Percentiles rank a stretch among this genome's conserved stretches.
Evolutionary conservation across 2,113 vertebrate genomes (phyloP).

Genomic region (Clarias batrachus): DNA sequence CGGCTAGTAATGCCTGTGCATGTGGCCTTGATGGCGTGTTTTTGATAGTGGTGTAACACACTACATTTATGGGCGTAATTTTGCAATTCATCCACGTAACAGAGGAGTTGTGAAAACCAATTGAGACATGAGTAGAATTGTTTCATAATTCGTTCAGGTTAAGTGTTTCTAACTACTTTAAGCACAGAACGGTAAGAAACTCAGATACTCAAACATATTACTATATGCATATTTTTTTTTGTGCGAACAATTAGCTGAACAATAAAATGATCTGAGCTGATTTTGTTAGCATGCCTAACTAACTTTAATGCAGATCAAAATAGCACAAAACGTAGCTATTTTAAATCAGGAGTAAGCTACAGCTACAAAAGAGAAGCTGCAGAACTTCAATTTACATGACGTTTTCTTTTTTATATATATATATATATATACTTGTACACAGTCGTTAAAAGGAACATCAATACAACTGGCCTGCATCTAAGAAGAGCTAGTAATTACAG

Average conservation of each 20-base stretch:
- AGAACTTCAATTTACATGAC: background rate
- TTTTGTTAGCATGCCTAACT: background rate
- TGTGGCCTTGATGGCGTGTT: too few relatives aligned
- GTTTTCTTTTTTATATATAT: background rate
- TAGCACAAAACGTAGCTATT: background rate
- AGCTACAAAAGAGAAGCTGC: background rate
- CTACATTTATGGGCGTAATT: too few relatives aligned
- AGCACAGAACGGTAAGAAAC: too few relatives aligned
- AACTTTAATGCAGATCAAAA: background rate
- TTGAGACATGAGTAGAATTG: too few relatives aligned
- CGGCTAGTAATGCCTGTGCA: too few relatives aligned
- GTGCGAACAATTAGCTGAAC: background rate
- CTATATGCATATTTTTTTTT: background rate
- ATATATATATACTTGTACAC: background rate
- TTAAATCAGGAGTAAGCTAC: background rate
- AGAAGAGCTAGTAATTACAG: conserved; percentile 2
- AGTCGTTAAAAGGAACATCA: background rate
- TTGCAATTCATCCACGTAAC: too few relatives aligned
- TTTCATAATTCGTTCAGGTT: too few relatives aligned
- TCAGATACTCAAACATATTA: too few relatives aligned
- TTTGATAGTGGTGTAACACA: too few relatives aligned
- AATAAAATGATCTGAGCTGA: background rate
- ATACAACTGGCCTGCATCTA: background rate
- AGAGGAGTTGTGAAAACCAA: too few relatives aligned
- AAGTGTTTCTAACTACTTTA: too few relatives aligned